Conservation (phyloP, 2,888 invertebrate species). For the Glyphotaelius pellucidus region DNA sequence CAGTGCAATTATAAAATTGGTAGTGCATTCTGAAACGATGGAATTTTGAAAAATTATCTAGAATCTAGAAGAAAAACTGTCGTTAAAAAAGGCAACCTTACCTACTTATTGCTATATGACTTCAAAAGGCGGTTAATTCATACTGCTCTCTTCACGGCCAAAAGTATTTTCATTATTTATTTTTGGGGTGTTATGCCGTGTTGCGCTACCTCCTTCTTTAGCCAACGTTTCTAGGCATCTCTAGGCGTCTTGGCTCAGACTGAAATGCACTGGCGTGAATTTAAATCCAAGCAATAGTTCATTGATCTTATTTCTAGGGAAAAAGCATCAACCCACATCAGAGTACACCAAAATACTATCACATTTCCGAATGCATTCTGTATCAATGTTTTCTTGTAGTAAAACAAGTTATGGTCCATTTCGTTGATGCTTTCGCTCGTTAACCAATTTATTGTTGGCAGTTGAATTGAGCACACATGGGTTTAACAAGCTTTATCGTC, state of each 20-base stretch:
- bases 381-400: not conserved
- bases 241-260: not conserved
- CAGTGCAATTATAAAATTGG: no score
- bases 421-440: conserved; percentile 15
- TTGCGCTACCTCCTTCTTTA: no score
- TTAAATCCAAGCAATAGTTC: not conserved
- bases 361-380: conserved; percentile 2
- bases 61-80: no score
- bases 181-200: no score
- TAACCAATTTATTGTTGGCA: conserved; percentile 12
- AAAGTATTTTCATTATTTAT: no score
- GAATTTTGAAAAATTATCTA: no score
- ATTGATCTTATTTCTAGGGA: not conserved
- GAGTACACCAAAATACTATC: not conserved
- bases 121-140: no score
- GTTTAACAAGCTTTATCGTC: conserved; percentile 16
- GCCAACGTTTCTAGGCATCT: no score
- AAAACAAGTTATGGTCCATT: conserved; percentile 24
- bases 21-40: no score
- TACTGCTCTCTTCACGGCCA: no score
- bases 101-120: no score
- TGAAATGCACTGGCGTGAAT: not conserved
- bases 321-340: not conserved
- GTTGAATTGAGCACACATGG: not conserved
- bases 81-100: no score